Evolutionary conservation across 2,797 vertebrate species (phyloP).

Genomic region (Brachymystax lenok): DNA sequence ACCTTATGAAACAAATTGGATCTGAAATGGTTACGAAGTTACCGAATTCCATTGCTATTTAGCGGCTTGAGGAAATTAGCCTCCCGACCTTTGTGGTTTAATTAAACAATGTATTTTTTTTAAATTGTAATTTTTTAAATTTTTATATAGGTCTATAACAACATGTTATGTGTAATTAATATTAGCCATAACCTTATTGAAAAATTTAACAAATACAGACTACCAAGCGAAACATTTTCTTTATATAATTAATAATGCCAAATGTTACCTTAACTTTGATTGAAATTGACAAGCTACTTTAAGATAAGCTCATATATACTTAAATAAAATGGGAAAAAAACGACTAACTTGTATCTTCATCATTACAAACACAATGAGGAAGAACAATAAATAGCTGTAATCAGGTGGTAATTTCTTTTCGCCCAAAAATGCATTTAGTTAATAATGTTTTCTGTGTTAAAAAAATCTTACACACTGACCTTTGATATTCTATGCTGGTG

Average conservation of each 20-base stretch:
- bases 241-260: too few relatives aligned
- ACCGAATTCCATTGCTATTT: conserved; percentile 21
- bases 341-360: neutral
- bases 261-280: too few relatives aligned
- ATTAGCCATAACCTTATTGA: neutral
- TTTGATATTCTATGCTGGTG: conserved; percentile 87
- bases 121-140: neutral
- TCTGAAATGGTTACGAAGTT: neutral
- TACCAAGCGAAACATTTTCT: too few relatives aligned
- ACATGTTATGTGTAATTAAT: neutral
- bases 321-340: neutral
- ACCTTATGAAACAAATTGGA: neutral
- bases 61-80: conserved; percentile 2
- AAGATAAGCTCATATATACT: neutral
- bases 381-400: conserved; percentile 2
- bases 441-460: conserved; percentile 73
- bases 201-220: too few relatives aligned
- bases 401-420: conserved; percentile 32
- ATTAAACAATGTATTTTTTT: too few relatives aligned
- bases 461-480: conserved; percentile 70
- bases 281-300: too few relatives aligned
- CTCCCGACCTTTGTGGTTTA: neutral
- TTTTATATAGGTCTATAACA: neutral
- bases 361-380: neutral
- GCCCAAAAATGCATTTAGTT: conserved; percentile 15